Evolutionary conservation across 2,888 invertebrate species (phyloP).

Genomic region (Brenthis daphne): DNA sequence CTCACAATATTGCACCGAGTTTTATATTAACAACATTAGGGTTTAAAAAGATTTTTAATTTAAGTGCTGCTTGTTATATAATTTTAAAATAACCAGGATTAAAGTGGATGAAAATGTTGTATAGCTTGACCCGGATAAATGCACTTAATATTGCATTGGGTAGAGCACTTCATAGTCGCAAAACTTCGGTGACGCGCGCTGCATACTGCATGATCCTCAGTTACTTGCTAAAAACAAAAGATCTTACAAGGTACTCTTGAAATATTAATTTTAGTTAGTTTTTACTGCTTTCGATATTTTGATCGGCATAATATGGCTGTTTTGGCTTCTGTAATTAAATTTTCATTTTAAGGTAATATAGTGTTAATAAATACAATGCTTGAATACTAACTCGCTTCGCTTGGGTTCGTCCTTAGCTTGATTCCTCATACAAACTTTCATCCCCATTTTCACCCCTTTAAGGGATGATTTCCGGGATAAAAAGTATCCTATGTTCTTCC

Average conservation of each 20-base stretch:
- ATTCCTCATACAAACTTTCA: too few species aligned
- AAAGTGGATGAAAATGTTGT: slow-evolving; percentile 34
- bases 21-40: slow-evolving; percentile 8
- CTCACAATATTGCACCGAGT: not conserved
- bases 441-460: too few species aligned
- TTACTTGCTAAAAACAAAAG: slow-evolving; percentile 52
- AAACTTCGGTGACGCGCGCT: slow-evolving; percentile 44
- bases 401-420: too few species aligned
- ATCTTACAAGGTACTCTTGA: slow-evolving; percentile 11
- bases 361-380: too few species aligned
- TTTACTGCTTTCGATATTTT: too few species aligned
- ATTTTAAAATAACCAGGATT: slow-evolving; percentile 28
- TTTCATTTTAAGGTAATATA: not conserved
- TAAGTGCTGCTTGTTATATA: slow-evolving; percentile 10
- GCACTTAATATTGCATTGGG: slow-evolving; percentile 44
- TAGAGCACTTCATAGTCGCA: slow-evolving; percentile 39
- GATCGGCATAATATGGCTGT: too few species aligned
- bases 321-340: too few species aligned
- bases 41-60: slow-evolving; percentile 11
- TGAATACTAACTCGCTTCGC: too few species aligned
- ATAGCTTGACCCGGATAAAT: slow-evolving; percentile 35
- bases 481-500: too few species aligned
- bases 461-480: too few species aligned
- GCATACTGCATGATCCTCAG: slow-evolving; percentile 59
- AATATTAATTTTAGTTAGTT: too few species aligned